Conservation (phyloP, 2,113 vertebrate genomes). For the Trachemys scripta region DNA sequence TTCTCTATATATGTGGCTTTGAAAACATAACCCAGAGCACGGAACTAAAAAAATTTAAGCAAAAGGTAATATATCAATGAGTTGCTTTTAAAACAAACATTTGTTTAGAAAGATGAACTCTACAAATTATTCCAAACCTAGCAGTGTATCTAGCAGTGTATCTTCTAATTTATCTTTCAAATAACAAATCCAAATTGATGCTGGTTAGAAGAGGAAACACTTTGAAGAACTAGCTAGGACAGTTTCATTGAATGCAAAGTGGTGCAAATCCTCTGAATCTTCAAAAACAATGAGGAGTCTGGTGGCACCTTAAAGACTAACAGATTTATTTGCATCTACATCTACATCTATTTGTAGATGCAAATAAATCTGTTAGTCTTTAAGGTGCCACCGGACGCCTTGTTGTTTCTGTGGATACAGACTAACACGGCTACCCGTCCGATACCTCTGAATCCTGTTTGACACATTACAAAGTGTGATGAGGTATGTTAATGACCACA, state of each 20-base stretch:
- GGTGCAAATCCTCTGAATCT: not conserved
- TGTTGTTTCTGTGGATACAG: too few relatives aligned
- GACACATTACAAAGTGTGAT: not conserved
- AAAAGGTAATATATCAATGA: not conserved
- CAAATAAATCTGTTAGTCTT: too few relatives aligned
- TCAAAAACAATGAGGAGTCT: not conserved
- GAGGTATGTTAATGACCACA: not conserved
- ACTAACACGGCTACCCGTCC: too few relatives aligned
- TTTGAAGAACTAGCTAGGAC: not conserved
- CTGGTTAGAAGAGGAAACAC: not conserved
- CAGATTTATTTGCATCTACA: too few relatives aligned
- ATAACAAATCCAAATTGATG: not conserved
- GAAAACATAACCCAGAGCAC: not conserved
- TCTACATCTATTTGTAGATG: too few relatives aligned
- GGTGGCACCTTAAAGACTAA: too few relatives aligned
- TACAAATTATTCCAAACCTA: not conserved
- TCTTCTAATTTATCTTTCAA: not conserved
- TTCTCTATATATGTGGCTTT: not conserved
- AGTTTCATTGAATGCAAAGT: not conserved
- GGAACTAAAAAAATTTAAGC: not conserved
- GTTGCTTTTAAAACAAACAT: not conserved
- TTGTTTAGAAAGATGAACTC: not conserved
- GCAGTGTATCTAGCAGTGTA: not conserved
- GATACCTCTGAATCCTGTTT: not conserved
- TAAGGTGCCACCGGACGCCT: too few relatives aligned